Conservation (phyloP, 2,797 vertebrate species). For the Limosa lapponica region DNA sequence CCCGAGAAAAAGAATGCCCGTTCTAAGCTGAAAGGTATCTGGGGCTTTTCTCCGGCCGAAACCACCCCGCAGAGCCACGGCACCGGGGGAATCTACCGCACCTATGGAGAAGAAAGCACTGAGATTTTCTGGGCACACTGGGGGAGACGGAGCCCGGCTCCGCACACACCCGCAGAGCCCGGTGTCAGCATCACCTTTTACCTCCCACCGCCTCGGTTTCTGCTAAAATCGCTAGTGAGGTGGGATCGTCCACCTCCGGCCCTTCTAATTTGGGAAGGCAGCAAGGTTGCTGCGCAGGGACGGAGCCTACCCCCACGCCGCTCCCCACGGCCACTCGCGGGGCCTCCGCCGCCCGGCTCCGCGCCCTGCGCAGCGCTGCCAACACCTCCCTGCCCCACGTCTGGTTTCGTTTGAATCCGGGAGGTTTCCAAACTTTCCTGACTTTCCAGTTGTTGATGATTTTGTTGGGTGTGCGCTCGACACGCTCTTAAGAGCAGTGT, state of each 20-base stretch:
- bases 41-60: neutral
- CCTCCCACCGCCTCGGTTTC: neutral
- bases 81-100: neutral
- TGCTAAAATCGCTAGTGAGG: neutral
- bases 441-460: neutral
- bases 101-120: neutral
- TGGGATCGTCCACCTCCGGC: neutral
- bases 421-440: neutral
- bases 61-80: neutral
- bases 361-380: neutral
- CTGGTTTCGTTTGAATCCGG: neutral
- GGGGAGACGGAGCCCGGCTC: neutral
- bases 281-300: neutral
- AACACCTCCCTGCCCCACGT: neutral
- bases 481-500: neutral
- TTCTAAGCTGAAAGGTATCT: neutral
- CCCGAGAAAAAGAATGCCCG: rapidly evolving
- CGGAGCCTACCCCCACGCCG: rapidly evolving
- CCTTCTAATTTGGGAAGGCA: neutral
- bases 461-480: neutral
- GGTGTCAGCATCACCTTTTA: neutral
- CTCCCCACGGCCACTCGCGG: neutral
- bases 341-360: neutral
- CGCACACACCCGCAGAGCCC: neutral
- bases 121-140: neutral